Evolutionary conservation across 2,113 vertebrate genomes (phyloP).

Genomic region (Cricetomys ansorgei): DNA sequence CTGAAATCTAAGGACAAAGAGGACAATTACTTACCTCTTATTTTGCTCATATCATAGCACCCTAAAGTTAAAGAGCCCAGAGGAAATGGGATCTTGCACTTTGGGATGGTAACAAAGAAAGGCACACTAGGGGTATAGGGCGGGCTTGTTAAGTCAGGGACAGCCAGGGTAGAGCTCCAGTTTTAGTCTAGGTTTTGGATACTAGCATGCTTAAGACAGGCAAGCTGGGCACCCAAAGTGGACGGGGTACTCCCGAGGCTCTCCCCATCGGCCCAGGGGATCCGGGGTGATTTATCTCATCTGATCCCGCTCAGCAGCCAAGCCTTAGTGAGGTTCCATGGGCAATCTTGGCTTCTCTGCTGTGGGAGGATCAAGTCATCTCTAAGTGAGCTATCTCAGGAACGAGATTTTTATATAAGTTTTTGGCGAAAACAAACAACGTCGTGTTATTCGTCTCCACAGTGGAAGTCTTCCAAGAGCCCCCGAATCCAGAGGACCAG

Average conservation of each 20-base stretch:
- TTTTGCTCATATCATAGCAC: neutral
- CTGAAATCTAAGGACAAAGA: neutral
- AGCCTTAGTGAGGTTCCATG: neutral
- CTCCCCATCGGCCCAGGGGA: too few relatives aligned
- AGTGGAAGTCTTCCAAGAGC: neutral
- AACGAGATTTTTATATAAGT: conserved; percentile 42
- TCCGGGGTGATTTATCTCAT: too few relatives aligned
- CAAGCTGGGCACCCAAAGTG: neutral
- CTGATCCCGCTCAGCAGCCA: neutral
- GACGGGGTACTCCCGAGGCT: neutral
- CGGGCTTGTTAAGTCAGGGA: neutral
- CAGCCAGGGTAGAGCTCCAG: accelerated
- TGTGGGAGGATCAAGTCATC: neutral
- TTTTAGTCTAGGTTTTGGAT: neutral
- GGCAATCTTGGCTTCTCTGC: neutral
- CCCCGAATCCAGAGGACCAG: neutral
- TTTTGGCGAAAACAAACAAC: neutral
- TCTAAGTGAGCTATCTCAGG: neutral
- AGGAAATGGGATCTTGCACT: neutral
- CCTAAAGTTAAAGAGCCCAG: neutral
- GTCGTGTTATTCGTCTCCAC: neutral
- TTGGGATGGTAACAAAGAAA: neutral
- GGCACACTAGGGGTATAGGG: neutral
- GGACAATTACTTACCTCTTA: neutral
- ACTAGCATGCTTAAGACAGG: neutral